Base-by-base conservation (phyloP, 2,113 vertebrate genomes). In the Aldabrachelys gigantea region DNA sequence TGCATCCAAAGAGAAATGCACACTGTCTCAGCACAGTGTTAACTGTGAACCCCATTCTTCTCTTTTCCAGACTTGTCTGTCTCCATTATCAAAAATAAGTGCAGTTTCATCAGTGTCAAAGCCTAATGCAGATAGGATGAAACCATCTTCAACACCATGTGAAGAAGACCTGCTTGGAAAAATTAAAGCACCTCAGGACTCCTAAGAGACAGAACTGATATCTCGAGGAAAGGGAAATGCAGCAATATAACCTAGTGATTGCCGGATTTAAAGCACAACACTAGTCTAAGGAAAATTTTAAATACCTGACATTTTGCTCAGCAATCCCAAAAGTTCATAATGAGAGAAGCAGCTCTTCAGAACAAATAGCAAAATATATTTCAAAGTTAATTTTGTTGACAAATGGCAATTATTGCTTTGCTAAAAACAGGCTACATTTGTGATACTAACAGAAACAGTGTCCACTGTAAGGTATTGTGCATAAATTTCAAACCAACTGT, bases 401-500 rank as follows among this genome's bases (percentile, higher is more conserved):
- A 96, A 94, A 96, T 57, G 54, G 85, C 87, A 96, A 95, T 80
- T 94, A 90, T 96, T 95, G 84, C 87, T 94, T 95, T 96, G 95
- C 96, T 97, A 97, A 96, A 95, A 95, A 95, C 92, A 96, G 96
- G 96, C 94, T 93, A 93, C 59, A 85, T 87, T 87, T 94, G 82
- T 65, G 83, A 88, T 89, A 85, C 91, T 92, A 96, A 94, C 88
- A 94, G 93, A 84, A 86, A 91, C 81, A 93, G 93, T 59, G 57
- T 91, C 90, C 85, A 38, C n/a, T 38, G 65, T 38, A 38, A 72
- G 8, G 9, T 92, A 84, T 75, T 92, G 95, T 82, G 96, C 96
- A 95, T 97, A 96, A 94, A 97, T 95, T 96, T 91, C 96, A 93
- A 97, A 95, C 94, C 81, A 79, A 82, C 90, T 97, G 96, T 95